Base-by-base conservation (phyloP, 2,888 invertebrate genomes). In the Abscondita cerata region DNA sequence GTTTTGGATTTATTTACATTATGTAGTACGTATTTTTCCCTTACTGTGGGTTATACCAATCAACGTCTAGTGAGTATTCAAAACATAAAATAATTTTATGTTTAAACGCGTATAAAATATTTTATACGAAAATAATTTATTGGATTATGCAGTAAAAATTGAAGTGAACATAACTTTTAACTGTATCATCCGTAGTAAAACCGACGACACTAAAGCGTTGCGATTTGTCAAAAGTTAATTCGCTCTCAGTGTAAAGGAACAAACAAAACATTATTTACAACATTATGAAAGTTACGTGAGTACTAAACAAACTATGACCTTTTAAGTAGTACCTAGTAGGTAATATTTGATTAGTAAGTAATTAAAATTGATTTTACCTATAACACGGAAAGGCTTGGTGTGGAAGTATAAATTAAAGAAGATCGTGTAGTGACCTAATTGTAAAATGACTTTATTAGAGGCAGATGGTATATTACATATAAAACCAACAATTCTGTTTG, bases 251-350 rank as follows among this genome's bases (percentile, higher is more conserved):
- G 25, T 25, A 6, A 25, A 25, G 6, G 25, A 4, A 25, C 2
- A 55, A 55, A 48, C 38, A 44, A 61, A 62, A 53, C 58, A 62
- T 52, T 62, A 62, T 62, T 62, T 65, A 65, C 48, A 51, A 51
- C 47, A 51, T 33, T 36, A 56, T 59, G 59, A 65, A 62, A 65
- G 44, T 16, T 38, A 44, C 51, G 46, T 52, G 59, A 59, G 51
- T 58, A 59, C 65, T 52, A 58, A 59, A 52, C 54, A 59, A 59
- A 65, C 51, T 65, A 62, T 62, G 62, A 59, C 62, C 65, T 59
- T 62, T 62, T 46, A 44, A 48, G 53, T 60, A 52, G 47, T 38
- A 15, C 60, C 53, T 60, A 57, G 60, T 48, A 56, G 59, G 53
- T 60, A 52, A 51, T 38, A 15, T 64, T 59, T 60, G 60, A 64